Evolutionary conservation across 1,140 invertebrate genomes (phyloP).

Genomic region (Danaus melanippus): DNA sequence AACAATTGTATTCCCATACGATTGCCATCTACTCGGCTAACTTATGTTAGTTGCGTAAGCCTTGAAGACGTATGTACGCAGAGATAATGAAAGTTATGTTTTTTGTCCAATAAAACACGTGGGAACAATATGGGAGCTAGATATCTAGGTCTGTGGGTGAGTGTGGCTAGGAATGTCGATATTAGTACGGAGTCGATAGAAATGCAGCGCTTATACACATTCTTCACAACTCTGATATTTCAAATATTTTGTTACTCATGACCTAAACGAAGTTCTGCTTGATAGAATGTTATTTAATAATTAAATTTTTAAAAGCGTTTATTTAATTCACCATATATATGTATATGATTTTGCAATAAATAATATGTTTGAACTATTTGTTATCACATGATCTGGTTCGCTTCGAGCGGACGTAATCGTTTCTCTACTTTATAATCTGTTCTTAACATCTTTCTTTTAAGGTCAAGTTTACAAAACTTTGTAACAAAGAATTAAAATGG

Average conservation of each 20-base stretch:
- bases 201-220: too few relatives aligned
- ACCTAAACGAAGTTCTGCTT: too few relatives aligned
- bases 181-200: too few relatives aligned
- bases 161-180: constrained; percentile 5
- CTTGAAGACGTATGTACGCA: constrained; percentile 51
- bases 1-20: constrained; percentile 64
- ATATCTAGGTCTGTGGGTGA: constrained; percentile 44
- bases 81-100: constrained; percentile 56
- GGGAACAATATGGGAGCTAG: constrained; percentile 49
- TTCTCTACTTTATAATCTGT: constrained; percentile 35
- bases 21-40: constrained; percentile 56
- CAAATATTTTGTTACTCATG: too few relatives aligned
- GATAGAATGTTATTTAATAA: too few relatives aligned
- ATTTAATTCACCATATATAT: constrained; percentile 10
- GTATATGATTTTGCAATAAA: constrained; percentile 31
- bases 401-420: constrained; percentile 31
- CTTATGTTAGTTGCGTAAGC: constrained; percentile 48
- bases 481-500: constrained; percentile 2
- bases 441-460: constrained; percentile 33
- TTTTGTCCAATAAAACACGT: constrained; percentile 48
- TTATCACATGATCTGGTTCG: constrained; percentile 37
- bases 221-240: too few relatives aligned
- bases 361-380: constrained; percentile 30
- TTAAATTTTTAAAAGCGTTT: too few relatives aligned
- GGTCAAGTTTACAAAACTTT: constrained; percentile 18